These are phyloP conservation scores for Platycnemis pennipes DNA, from an alignment of 2,888 invertebrate species.

Conservation along the genomic window DNA sequence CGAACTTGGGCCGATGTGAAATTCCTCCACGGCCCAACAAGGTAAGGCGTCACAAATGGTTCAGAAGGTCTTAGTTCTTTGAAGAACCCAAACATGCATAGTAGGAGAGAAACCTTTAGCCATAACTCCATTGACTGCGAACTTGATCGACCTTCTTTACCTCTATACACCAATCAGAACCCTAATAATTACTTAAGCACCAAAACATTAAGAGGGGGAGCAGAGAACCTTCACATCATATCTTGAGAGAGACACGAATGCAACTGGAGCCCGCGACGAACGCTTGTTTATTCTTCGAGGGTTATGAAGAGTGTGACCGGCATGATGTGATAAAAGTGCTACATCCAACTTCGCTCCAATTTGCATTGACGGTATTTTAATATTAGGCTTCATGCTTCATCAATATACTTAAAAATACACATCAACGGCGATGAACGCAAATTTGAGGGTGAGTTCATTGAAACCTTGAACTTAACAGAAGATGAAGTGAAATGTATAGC, in stretches of 20 bases:
- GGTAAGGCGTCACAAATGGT: constrained; percentile 90
- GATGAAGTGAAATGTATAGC: not conserved
- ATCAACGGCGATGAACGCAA: not conserved
- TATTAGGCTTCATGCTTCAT: constrained; percentile 57
- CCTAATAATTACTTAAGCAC: not conserved
- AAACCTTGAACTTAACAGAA: not conserved
- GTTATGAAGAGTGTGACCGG: not conserved
- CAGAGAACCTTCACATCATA: not conserved
- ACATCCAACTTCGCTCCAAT: not conserved
- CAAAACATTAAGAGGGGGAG: not conserved
- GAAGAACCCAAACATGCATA: constrained; percentile 90
- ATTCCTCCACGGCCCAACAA: constrained; percentile 89
- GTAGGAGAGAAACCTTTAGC: constrained; percentile 85
- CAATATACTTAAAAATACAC: not conserved
- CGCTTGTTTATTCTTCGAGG: constrained; percentile 51
- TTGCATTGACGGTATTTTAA: not conserved
- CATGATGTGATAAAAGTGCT: not conserved
- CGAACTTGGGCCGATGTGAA: constrained; percentile 85
- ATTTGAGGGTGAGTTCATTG: not conserved
- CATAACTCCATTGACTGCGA: constrained; percentile 79
- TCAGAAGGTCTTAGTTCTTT: constrained; percentile 94
- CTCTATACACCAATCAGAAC: not conserved
- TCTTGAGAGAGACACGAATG: not conserved
- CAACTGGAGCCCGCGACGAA: not conserved
- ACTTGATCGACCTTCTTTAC: not conserved